These are phyloP conservation scores for Protobothrops mucrosquamatus DNA, from an alignment of 2,113 vertebrate species.

Conservation along the genomic window DNA sequence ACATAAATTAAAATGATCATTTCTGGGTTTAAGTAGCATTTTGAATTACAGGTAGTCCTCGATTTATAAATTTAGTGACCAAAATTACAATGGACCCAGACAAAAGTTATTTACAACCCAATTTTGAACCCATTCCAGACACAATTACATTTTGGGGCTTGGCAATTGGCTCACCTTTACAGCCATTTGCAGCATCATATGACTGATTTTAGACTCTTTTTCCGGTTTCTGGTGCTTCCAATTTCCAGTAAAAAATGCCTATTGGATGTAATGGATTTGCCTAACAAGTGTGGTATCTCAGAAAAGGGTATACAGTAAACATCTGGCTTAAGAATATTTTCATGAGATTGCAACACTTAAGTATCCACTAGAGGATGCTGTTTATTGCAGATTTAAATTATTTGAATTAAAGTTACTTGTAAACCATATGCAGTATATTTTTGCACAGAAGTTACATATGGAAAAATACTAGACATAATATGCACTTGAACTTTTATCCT, in stretches of 20 bases:
- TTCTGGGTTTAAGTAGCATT: neutral
- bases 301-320: neutral
- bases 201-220: neutral
- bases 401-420: too few relatives aligned
- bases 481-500: neutral
- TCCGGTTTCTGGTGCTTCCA: neutral
- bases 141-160: neutral
- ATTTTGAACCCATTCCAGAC: neutral
- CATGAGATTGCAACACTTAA: neutral
- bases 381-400: constrained; percentile 12
- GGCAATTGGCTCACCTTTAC: neutral
- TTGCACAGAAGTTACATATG: neutral
- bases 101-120: neutral
- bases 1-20: neutral
- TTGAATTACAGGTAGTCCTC: neutral
- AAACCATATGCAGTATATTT: neutral
- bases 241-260: neutral
- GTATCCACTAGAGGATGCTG: constrained; percentile 31
- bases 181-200: neutral
- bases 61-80: neutral
- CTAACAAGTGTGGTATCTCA: neutral
- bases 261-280: too few relatives aligned
- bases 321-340: neutral
- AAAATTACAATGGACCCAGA: neutral
- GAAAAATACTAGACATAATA: neutral